phyloP scores from a whole-genome alignment of 2,113 vertebrate genomes.

The Pithys albifrons region DNA sequence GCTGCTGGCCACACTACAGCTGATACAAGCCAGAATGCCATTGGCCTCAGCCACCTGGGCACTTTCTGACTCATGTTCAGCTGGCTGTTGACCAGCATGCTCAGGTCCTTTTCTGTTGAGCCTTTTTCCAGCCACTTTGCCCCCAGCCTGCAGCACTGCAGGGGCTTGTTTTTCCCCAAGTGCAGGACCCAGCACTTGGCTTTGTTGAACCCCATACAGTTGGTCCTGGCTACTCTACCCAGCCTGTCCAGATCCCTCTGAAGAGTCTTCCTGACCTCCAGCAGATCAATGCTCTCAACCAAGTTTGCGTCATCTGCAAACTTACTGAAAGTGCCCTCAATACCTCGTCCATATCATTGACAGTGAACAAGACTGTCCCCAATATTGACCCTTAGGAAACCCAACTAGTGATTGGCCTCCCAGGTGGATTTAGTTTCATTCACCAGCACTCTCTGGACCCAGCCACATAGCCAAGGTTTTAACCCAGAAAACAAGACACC shows the following conservation, averaged over 20 bases:
- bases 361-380: neutral
- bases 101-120: neutral
- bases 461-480: neutral
- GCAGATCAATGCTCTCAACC: neutral
- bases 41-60: neutral
- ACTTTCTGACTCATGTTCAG: neutral
- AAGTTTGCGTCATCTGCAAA: neutral
- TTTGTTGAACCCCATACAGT: neutral
- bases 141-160: no score
- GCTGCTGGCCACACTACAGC: neutral
- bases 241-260: neutral
- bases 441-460: neutral
- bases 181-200: neutral
- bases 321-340: neutral
- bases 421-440: neutral
- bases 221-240: neutral
- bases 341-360: accelerated
- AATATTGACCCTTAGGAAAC: accelerated
- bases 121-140: neutral
- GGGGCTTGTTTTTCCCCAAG: neutral
- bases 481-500: neutral
- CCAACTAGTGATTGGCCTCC: no score
- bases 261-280: neutral
- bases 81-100: neutral
- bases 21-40: neutral